Evolutionary conservation across 2,113 vertebrate species (phyloP), one percentile per base, ranked within the genome.

Genomic region (Salvelinus namaycush): DNA sequence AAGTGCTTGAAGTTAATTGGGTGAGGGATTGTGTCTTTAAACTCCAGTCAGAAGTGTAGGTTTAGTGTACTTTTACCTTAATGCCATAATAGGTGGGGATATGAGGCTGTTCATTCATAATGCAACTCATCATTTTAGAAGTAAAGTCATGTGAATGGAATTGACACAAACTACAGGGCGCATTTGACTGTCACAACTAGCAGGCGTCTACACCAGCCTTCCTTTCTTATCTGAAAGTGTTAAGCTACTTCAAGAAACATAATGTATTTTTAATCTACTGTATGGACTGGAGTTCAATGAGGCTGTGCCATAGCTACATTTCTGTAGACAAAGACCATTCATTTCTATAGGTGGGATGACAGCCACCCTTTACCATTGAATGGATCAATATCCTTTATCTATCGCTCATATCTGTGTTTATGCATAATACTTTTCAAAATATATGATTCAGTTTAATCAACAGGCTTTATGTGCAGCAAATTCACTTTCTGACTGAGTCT

Each of bases 1-100:
- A 92, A 89, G 92, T 77, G 79, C 89, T 87, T 73, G 9, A 89
- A 91, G 90, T 86, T 81, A 76, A 88, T 84, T 90, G 92, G 88
- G 80, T 88, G 85, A 84, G 86, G 80, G 86, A 90, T 13, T 77
- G 13, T 78, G 70, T 77, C 85, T 51, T 86, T 74, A 67, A 2
- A 27, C 57, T 27, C 22, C 72, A 72, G 69, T 62, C 22, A n/a
- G 51, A 14, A 27, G 27, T 18, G 48, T 26, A 49, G 74, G 48
- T 57, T 74, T 16, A 5, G 29, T 66, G 7, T 29, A 68, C 65
- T 73, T 72, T 75, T 62, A 70, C 68, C 73, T 62, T 75, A 70
- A 76, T 74, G 31, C 57, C 20, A 29, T 51, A 64, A 44, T 68
- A 44, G 72, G 59, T 39, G 20, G 6, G 22, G 66, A 51, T 76